Percentiles rank a stretch among this genome's conserved stretches.
phyloP scores from a whole-genome alignment of 2,888 invertebrate species.

The Ditylenchus weischeri region DNA sequence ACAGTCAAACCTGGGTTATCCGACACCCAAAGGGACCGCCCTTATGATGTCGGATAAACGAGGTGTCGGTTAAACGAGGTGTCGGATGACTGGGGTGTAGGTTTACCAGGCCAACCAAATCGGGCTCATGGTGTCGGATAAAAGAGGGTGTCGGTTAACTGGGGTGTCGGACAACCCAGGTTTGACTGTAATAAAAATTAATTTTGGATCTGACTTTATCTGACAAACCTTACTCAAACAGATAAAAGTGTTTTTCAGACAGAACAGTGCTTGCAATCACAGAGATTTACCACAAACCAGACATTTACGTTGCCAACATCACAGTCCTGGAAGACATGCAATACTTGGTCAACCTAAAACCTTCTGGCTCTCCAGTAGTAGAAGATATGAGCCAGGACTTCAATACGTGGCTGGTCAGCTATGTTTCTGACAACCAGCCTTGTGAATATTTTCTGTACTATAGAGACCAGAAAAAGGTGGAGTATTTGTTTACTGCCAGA shows the following conservation, averaged over 20 bases:
- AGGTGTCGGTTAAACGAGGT: too few species aligned
- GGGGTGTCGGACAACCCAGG: too few species aligned
- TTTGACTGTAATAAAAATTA: too few species aligned
- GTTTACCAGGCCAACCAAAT: too few species aligned
- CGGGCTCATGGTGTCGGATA: too few species aligned
- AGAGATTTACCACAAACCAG: conserved; percentile 55
- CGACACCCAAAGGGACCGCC: too few species aligned
- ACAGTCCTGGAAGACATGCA: conserved; percentile 42
- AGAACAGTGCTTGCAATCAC: conserved; percentile 50
- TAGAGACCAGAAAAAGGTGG: conserved; percentile 39
- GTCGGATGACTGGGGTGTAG: too few species aligned
- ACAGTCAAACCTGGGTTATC: too few species aligned
- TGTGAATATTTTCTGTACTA: conserved; percentile 46
- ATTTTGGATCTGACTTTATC: too few species aligned
- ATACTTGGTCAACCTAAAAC: conserved; percentile 49
- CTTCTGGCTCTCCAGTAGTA: conserved; percentile 37
- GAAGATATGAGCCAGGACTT: conserved; percentile 42
- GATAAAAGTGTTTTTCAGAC: conserved; percentile 27
- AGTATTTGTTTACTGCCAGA: conserved; percentile 50
- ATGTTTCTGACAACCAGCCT: conserved; percentile 51
- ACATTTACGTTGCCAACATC: conserved; percentile 51
- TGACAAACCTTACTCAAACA: too few species aligned
- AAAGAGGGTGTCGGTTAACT: too few species aligned
- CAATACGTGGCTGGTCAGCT: conserved; percentile 54
- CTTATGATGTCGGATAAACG: too few species aligned